Conservation (phyloP, 2,888 invertebrate genomes). For the Trissolcus japonicus region DNA sequence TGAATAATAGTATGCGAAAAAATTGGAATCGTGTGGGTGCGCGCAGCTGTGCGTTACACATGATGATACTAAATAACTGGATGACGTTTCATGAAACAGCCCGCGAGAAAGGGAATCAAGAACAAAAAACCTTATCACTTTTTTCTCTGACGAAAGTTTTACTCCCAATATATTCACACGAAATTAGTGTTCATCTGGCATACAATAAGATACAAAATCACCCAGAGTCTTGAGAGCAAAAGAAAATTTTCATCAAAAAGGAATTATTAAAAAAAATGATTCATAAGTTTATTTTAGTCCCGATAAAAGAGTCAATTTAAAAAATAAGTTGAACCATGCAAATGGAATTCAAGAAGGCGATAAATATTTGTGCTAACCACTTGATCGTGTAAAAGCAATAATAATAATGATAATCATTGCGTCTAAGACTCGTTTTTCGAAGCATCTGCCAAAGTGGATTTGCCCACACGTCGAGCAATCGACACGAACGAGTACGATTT, state of each 20-base stretch:
- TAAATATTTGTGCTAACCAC: too few species aligned
- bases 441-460: slow-evolving; percentile 17
- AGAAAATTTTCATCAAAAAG: too few species aligned
- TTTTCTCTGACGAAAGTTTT: slow-evolving; percentile 39
- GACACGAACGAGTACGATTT: slow-evolving; percentile 50
- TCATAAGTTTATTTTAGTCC: too few species aligned
- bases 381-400: slow-evolving; percentile 1
- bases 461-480: slow-evolving; percentile 20
- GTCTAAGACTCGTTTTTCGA: slow-evolving; percentile 61
- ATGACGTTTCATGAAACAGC: slow-evolving; percentile 52
- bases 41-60: slow-evolving; percentile 48
- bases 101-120: slow-evolving; percentile 40
- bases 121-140: slow-evolving; percentile 26
- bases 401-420: slow-evolving; percentile 17
- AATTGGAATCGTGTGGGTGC: slow-evolving; percentile 44
- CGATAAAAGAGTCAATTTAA: too few species aligned
- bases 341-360: too few species aligned
- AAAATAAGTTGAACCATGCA: too few species aligned
- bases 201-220: too few species aligned
- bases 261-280: too few species aligned
- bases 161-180: slow-evolving; percentile 6
- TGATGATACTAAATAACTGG: slow-evolving; percentile 52
- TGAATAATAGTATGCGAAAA: slow-evolving; percentile 36
- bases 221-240: too few species aligned
- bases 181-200: too few species aligned